These are phyloP conservation scores for Aphidius gifuensis DNA, from an alignment of 1,140 invertebrate species.

Conservation along the genomic window DNA sequence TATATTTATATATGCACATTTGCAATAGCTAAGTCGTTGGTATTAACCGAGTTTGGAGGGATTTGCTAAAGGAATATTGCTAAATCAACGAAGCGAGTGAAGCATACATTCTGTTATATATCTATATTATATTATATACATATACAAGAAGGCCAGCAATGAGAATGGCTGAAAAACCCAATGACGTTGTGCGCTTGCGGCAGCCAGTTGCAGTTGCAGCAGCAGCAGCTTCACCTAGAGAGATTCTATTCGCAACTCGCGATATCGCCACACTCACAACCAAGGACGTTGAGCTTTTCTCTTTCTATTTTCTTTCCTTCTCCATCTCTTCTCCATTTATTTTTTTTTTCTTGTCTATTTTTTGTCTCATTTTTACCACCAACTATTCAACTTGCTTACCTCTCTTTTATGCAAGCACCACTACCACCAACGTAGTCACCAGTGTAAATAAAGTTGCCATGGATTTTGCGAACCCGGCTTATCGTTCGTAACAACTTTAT, in stretches of 20 bases:
- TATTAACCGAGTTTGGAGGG: constrained; percentile 20
- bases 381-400: too few relatives aligned
- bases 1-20: not conserved
- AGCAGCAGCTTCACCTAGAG: constrained; percentile 20
- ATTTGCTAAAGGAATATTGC: constrained; percentile 27
- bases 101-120: too few relatives aligned
- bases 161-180: constrained; percentile 18
- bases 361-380: too few relatives aligned
- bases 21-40: constrained; percentile 8
- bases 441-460: constrained; percentile 32
- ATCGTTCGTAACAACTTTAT: constrained; percentile 33
- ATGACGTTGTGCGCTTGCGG: constrained; percentile 18
- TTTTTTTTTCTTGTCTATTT: too few relatives aligned
- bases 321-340: not conserved
- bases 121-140: too few relatives aligned
- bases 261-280: constrained; percentile 14
- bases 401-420: too few relatives aligned
- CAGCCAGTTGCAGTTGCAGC: constrained; percentile 10
- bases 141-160: too few relatives aligned
- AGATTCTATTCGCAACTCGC: constrained; percentile 16
- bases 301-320: constrained; percentile 12
- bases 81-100: constrained; percentile 21
- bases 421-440: constrained; percentile 1
- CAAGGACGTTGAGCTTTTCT: constrained; percentile 14
- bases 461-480: constrained; percentile 27